phyloP scores from a whole-genome alignment of 2,888 invertebrate species.

The Limnephilus marmoratus region DNA sequence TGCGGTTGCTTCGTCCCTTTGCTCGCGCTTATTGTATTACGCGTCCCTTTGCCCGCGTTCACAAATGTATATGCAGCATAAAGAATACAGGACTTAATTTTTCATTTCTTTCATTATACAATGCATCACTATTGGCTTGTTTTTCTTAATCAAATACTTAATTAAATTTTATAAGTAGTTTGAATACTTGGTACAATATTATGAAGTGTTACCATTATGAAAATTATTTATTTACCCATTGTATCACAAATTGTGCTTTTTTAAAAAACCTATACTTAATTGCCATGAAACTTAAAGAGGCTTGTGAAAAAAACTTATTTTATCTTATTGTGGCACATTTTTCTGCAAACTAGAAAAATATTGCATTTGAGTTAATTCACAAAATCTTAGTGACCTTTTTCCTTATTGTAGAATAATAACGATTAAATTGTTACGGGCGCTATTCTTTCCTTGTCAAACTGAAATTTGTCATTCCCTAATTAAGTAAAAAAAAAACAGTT shows the following conservation, averaged over 20 bases:
- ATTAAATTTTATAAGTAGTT: background rate
- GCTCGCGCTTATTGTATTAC: no score
- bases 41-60: no score
- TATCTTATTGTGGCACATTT: background rate
- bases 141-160: background rate
- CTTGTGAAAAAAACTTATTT: background rate
- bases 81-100: background rate
- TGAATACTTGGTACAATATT: background rate
- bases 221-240: background rate
- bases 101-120: background rate
- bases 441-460: background rate
- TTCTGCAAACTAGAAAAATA: background rate
- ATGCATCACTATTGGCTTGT: background rate
- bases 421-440: background rate
- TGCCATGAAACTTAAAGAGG: background rate
- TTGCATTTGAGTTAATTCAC: background rate
- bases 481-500: background rate
- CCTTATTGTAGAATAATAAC: background rate
- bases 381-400: background rate
- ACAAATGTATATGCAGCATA: no score
- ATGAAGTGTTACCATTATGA: background rate
- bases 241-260: background rate
- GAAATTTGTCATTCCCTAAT: constrained; percentile 23
- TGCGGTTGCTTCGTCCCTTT: no score
- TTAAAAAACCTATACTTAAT: background rate